These are phyloP conservation scores for Laspeyria flexula DNA, from an alignment of 2,888 invertebrate genomes.

Conservation along the genomic window DNA sequence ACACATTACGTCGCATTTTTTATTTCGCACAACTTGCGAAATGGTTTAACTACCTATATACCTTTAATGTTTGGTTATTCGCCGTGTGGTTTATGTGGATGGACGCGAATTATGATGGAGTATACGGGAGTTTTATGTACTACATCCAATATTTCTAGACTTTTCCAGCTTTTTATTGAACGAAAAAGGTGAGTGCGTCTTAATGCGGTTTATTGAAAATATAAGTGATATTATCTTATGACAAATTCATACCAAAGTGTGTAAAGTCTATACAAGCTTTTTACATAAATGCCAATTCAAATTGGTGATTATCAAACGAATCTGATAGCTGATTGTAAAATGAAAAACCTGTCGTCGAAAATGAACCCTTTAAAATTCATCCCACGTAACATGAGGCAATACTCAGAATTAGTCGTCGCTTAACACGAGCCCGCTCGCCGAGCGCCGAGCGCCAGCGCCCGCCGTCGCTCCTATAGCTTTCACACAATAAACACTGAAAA, in stretches of 20 bases:
- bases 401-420: constrained; percentile 3
- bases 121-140: constrained; percentile 23
- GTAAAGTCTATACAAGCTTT: no score
- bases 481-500: constrained; percentile 25
- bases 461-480: constrained; percentile 7
- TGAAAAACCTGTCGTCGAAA: background rate
- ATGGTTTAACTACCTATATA: constrained; percentile 38
- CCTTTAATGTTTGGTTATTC: constrained; percentile 30
- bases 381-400: constrained; percentile 4
- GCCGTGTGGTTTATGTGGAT: constrained; percentile 26
- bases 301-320: background rate
- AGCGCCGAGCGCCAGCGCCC: no score
- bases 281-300: background rate
- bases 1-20: constrained; percentile 29
- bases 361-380: constrained; percentile 3
- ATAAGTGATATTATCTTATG: no score
- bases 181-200: no score
- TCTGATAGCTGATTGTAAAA: background rate
- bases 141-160: background rate
- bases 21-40: constrained; percentile 40
- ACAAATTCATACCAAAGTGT: no score
- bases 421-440: constrained; percentile 1
- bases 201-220: no score
- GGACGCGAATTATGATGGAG: constrained; percentile 31
- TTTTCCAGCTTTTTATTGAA: background rate